These are phyloP conservation scores for Gorsachius magnificus DNA, from an alignment of 2,797 vertebrate genomes.

Conservation along the genomic window DNA sequence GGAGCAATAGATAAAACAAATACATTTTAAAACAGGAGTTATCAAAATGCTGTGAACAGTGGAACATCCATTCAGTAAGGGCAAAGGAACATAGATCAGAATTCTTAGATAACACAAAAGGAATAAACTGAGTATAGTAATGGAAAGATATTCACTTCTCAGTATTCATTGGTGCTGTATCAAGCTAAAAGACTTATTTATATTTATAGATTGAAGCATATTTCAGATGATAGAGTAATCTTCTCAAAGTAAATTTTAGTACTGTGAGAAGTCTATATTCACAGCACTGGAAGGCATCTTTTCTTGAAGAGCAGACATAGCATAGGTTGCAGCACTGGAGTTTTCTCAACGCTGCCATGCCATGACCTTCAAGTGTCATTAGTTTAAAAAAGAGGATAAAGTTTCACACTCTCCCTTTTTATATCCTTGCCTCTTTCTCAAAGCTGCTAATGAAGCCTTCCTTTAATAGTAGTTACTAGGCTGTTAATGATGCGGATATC, in stretches of 20 bases:
- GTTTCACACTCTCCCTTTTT: background rate
- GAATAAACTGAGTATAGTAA: constrained; percentile 14
- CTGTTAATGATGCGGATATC: background rate
- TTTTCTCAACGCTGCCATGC: background rate
- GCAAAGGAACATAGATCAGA: constrained; percentile 14
- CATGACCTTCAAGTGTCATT: background rate
- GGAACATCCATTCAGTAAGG: background rate
- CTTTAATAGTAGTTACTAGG: background rate
- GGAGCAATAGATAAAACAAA: constrained; percentile 25
- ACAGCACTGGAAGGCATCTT: background rate
- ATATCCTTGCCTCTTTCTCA: background rate
- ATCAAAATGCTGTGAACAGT: constrained; percentile 24
- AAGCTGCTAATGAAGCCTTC: background rate
- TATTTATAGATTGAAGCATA: constrained; percentile 49
- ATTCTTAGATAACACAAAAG: constrained; percentile 6
- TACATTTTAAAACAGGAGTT: constrained; percentile 44
- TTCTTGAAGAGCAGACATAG: background rate
- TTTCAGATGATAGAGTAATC: constrained; percentile 4
- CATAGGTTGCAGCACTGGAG: background rate
- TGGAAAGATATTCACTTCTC: constrained; percentile 27
- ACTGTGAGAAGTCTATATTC: background rate
- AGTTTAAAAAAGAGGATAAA: background rate
- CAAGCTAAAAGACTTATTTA: constrained; percentile 44
- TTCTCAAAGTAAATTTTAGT: constrained; percentile 7
- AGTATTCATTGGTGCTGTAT: constrained; percentile 17